A percentile compares a stretch with the other conserved stretches of the same genome.
These are phyloP conservation scores for Brachionichthys hirsutus DNA, from an alignment of 2,113 vertebrate genomes.

Conservation along the genomic window DNA sequence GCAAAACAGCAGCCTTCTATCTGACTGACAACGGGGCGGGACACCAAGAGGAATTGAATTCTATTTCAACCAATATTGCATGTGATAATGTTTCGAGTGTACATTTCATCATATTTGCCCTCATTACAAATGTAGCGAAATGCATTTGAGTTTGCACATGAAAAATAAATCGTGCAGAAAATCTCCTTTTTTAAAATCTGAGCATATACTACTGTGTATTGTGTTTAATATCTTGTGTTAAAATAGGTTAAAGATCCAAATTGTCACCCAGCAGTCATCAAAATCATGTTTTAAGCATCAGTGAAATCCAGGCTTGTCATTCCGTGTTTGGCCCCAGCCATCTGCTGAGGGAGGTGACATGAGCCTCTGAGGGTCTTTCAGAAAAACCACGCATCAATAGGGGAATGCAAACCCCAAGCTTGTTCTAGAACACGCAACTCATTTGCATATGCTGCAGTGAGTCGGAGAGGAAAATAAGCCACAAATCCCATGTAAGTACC, in stretches of 20 bases:
- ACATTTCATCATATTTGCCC: too few relatives aligned
- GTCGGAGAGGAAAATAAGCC: conserved; percentile 20
- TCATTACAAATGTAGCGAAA: too few relatives aligned
- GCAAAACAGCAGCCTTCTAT: too few relatives aligned
- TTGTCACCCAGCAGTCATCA: conserved; percentile 44
- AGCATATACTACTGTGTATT: too few relatives aligned
- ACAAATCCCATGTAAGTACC: conserved; percentile 36
- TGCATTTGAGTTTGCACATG: too few relatives aligned
- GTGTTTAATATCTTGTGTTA: conserved; percentile 22
- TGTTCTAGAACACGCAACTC: conserved; percentile 39
- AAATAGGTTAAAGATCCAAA: conserved; percentile 60
- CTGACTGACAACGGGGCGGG: too few relatives aligned
- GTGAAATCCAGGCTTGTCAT: conserved; percentile 55
- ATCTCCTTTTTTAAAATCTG: too few relatives aligned
- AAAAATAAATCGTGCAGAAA: too few relatives aligned
- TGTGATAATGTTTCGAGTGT: too few relatives aligned
- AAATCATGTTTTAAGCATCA: conserved; percentile 57
- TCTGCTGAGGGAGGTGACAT: conserved; percentile 65
- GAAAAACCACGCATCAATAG: conserved; percentile 41
- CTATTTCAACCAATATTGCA: too few relatives aligned
- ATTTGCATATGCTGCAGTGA: conserved; percentile 55
- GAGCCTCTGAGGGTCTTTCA: conserved; percentile 50
- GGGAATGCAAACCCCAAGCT: conserved; percentile 39
- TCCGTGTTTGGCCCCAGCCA: conserved; percentile 53
- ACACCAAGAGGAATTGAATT: too few relatives aligned